These are phyloP conservation scores for Chinchilla lanigera DNA, from an alignment of 2,113 vertebrate species.

Conservation along the genomic window DNA sequence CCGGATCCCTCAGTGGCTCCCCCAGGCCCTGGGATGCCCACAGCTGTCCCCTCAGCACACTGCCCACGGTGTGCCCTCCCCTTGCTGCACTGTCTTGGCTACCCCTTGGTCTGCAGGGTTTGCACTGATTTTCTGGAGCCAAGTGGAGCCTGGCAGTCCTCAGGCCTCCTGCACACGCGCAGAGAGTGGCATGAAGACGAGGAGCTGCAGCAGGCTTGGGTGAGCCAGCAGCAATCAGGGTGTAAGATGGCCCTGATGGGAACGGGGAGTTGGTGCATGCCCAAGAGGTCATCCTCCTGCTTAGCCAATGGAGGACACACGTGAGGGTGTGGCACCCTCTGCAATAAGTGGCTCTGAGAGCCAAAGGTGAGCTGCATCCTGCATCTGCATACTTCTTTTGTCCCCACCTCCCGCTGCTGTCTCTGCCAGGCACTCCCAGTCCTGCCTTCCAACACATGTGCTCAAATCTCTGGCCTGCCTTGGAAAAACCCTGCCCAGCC, in stretches of 20 bases:
- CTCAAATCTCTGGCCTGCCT: not conserved
- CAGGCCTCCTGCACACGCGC: not conserved
- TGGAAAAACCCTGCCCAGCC: rapidly evolving
- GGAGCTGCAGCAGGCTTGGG: not conserved
- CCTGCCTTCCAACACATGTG: not conserved
- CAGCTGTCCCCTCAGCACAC: too few relatives aligned
- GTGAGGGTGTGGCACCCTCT: too few relatives aligned
- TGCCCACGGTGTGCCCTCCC: too few relatives aligned
- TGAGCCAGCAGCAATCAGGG: not conserved
- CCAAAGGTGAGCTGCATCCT: rapidly evolving
- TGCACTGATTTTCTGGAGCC: not conserved
- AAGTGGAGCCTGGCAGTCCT: rapidly evolving
- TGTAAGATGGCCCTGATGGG: not conserved
- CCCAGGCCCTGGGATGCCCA: not conserved
- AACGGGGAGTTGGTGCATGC: not conserved
- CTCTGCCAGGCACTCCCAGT: too few relatives aligned
- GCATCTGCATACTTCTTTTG: rapidly evolving
- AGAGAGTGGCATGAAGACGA: rapidly evolving
- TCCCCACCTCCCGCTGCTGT: rapidly evolving
- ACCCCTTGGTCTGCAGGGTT: not conserved
- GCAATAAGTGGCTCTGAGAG: not conserved
- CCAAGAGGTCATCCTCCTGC: not conserved
- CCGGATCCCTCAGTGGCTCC: rapidly evolving
- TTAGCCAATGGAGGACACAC: too few relatives aligned
- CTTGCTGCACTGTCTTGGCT: rapidly evolving